Evolutionary conservation across 2,888 invertebrate genomes (phyloP), one percentile per base, ranked within the genome.

Genomic region (Portevinia maculata): DNA sequence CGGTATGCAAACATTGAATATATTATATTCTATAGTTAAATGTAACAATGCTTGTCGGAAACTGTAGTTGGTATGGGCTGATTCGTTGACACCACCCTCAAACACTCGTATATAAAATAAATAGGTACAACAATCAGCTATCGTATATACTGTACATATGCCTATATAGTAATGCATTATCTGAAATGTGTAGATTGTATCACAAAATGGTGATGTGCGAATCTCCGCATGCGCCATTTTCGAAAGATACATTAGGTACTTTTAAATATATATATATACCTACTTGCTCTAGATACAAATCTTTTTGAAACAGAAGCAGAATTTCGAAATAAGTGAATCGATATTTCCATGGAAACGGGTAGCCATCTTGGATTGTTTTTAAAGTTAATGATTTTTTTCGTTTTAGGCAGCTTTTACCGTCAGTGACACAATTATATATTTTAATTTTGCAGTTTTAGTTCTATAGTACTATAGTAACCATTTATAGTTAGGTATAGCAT

Each of bases 211-310:
- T 50, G 13, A 11, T 44, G 55, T 7, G 30, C n/a, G 17, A 19
- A 46, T 30, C n/a, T 69, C n/a, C 69, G 76, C 76, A 76, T 76
- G 76, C 76, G 76, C 32, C 19, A 41, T 24, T 60, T 57, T 39
- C 11, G 13, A 1, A 21, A n/a, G 7, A n/a, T n/a, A n/a, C n/a
- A n/a, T n/a, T n/a, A n/a, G n/a, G n/a, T n/a, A n/a, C n/a, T n/a
- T n/a, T n/a, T n/a, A n/a, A n/a, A n/a, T n/a, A n/a, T 11, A 28
- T 19, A 41, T 15, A 37, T 7, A 13, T 9, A 32, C 8, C 8
- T 3, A 5, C n/a, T n/a, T n/a, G 19, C n/a, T 9, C 37, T 65
- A 21, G 57, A 50, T 46, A 57, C 50, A 48, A 48, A 48, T 75
- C 65, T 17, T 3, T 15, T 59, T 17, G 21, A 48, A 34, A 13